These are phyloP conservation scores for Alethe castanea DNA, from an alignment of 2,113 vertebrate species.

Conservation along the genomic window DNA sequence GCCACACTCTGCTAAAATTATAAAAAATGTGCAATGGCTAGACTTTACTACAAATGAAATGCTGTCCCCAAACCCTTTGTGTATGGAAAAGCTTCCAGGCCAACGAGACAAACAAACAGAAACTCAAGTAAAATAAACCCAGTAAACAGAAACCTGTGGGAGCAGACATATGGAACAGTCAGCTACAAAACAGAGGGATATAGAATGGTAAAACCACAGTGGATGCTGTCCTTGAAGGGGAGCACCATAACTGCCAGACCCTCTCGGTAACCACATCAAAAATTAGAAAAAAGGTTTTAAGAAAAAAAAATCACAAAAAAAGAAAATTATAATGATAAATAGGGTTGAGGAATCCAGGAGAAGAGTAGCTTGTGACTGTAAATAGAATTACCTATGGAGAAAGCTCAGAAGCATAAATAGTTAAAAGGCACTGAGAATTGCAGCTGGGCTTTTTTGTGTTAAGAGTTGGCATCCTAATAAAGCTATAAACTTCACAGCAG, in stretches of 20 bases:
- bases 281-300: neutral
- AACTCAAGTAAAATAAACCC: neutral
- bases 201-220: neutral
- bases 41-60: neutral
- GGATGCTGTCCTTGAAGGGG: neutral
- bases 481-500: neutral
- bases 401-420: neutral
- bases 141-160: neutral
- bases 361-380: neutral
- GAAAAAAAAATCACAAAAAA: too few species aligned
- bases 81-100: neutral
- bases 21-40: neutral
- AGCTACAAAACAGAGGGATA: neutral
- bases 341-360: neutral
- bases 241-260: fast-evolving
- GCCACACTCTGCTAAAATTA: neutral
- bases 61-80: neutral
- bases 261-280: neutral
- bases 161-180: neutral
- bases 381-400: neutral
- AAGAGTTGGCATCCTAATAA: neutral
- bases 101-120: neutral
- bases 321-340: neutral
- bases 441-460: neutral
- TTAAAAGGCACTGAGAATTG: neutral